Base-by-base conservation (phyloP, 2,888 invertebrate genomes). In the Fragum fragum region DNA sequence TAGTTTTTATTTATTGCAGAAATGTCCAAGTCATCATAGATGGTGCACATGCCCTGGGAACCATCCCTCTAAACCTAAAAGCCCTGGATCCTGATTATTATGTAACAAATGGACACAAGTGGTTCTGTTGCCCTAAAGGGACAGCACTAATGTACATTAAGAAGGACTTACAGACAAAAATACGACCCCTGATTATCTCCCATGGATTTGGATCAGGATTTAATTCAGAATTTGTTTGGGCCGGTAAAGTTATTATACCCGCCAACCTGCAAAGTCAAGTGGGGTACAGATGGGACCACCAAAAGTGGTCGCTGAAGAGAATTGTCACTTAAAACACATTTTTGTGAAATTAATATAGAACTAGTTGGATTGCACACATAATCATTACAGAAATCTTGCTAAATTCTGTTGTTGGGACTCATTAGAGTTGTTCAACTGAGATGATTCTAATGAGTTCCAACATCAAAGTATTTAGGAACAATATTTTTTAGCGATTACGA, bases 191-290 rank as follows among this genome's bases (percentile, higher is more conserved):
- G 23, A 85, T 94, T 68, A 87, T 93, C 42, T 94, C 94, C 6
- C 93, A 94, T 90, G 94, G 94, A n/a, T 92, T 91, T 87, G 93
- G 92, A 9, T 91, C 91, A 21, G 94, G 94, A 0, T 93, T 94
- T 78, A 91, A 87, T 77, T 93, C 94, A 5, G 93, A 94, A 79
- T 94, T 93, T 82, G 89, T 93, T n/a, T 94, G 94, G 94, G 78
- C 92, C 90, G 94, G 94, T 93, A 83, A 76, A 42, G 53, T 78
- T n/a, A n/a, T n/a, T n/a, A n/a, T n/a, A n/a, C n/a, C n/a, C n/a
- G n/a, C n/a, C n/a, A n/a, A n/a, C n/a, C n/a, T n/a, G n/a, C n/a
- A n/a, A n/a, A n/a, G n/a, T n/a, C n/a, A n/a, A n/a, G n/a, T n/a
- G n/a, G n/a, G n/a, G n/a, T n/a, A n/a, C n/a, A n/a, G n/a, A n/a